These are phyloP conservation scores for Hyposmocoma kahamanoa DNA, from an alignment of 1,140 invertebrate species.

Conservation along the genomic window DNA sequence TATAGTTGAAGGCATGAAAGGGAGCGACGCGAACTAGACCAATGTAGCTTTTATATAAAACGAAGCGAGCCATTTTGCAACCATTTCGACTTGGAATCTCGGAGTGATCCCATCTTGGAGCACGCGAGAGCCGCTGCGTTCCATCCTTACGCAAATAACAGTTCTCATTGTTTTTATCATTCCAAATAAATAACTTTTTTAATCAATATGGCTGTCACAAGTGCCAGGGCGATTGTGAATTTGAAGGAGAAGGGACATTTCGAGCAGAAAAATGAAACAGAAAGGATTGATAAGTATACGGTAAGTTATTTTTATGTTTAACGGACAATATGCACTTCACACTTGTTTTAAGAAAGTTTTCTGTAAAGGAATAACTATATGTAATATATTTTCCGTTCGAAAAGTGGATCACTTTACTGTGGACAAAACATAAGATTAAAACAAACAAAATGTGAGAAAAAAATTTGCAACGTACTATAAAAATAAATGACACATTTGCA, in stretches of 20 bases:
- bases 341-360: too few relatives aligned
- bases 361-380: too few relatives aligned
- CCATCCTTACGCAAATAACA: slow-evolving; percentile 45
- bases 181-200: slow-evolving; percentile 20
- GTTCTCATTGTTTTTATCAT: slow-evolving; percentile 30
- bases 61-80: slow-evolving; percentile 57
- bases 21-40: not conserved
- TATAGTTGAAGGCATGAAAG: too few relatives aligned
- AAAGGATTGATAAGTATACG: slow-evolving; percentile 60
- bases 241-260: slow-evolving; percentile 61
- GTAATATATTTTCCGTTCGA: too few relatives aligned
- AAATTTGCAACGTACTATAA: too few relatives aligned
- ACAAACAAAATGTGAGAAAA: too few relatives aligned
- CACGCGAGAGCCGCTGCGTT: slow-evolving; percentile 41
- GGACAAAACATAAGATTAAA: too few relatives aligned
- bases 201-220: slow-evolving; percentile 55
- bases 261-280: slow-evolving; percentile 51
- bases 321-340: too few relatives aligned
- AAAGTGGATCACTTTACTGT: too few relatives aligned
- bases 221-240: slow-evolving; percentile 56
- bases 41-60: slow-evolving; percentile 54
- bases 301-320: slow-evolving; percentile 35
- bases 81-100: slow-evolving; percentile 63
- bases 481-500: too few relatives aligned
- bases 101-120: slow-evolving; percentile 48